These are phyloP conservation scores for Rhadina sibilatrix DNA, from an alignment of 2,113 vertebrate species.

Conservation along the genomic window DNA sequence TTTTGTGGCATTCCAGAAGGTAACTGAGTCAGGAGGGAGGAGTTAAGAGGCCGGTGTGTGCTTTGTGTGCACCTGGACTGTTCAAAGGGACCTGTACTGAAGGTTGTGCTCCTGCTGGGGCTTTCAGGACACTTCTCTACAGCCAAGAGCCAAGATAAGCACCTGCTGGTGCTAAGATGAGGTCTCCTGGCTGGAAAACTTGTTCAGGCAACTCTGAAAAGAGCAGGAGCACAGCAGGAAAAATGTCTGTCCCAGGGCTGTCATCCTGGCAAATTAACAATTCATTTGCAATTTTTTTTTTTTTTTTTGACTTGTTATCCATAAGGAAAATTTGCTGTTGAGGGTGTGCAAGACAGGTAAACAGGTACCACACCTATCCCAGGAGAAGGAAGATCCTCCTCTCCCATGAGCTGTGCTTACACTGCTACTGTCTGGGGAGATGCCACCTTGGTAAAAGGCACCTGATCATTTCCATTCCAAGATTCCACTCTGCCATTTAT, in stretches of 20 bases:
- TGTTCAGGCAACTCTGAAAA: background rate
- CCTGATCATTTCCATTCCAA: background rate
- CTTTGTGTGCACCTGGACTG: background rate
- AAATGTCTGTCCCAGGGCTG: background rate
- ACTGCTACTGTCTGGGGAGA: background rate
- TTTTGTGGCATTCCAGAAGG: background rate
- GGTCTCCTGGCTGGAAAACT: background rate
- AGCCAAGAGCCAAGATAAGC: background rate
- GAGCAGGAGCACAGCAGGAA: background rate
- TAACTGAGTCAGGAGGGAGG: background rate
- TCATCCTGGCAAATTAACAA: background rate
- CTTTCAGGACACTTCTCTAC: background rate
- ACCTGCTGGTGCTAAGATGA: background rate
- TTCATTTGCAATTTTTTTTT: background rate
- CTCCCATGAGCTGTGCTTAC: background rate
- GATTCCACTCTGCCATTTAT: background rate
- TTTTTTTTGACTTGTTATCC: background rate
- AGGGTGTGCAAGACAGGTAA: background rate
- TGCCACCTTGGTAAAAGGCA: background rate
- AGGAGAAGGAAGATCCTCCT: background rate
- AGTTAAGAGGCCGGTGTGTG: background rate
- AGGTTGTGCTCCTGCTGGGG: background rate
- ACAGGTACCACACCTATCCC: background rate
- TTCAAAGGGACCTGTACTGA: background rate
- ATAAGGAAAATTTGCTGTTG: background rate